Conservation (phyloP, 2,888 invertebrate genomes). For the Leucophora obtusa region DNA sequence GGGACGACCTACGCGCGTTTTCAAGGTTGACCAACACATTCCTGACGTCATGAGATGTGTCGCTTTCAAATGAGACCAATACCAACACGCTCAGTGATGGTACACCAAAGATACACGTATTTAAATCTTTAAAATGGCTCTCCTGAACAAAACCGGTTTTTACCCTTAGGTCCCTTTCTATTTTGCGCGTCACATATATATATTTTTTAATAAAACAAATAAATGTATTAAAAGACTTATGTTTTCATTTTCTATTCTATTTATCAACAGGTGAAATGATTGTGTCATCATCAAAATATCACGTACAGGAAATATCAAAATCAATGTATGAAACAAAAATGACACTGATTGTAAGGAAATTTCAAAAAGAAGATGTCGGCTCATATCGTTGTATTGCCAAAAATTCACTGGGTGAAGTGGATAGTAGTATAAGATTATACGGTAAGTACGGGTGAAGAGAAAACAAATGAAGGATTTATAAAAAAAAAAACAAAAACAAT, state of each 20-base stretch:
- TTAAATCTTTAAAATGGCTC: too few relatives aligned
- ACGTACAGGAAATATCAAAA: slow-evolving; percentile 84
- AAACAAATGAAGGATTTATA: background rate
- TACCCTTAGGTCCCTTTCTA: too few relatives aligned
- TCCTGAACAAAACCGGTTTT: too few relatives aligned
- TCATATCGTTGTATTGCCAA: slow-evolving; percentile 92
- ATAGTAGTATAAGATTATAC: slow-evolving; percentile 91
- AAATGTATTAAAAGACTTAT: background rate
- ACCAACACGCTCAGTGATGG: too few relatives aligned
- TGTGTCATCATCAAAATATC: slow-evolving; percentile 88
- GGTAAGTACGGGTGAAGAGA: slow-evolving; percentile 80
- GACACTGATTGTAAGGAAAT: slow-evolving; percentile 86
- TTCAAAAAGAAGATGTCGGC: slow-evolving; percentile 87
- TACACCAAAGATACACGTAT: too few relatives aligned
- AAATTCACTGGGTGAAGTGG: slow-evolving; percentile 92
- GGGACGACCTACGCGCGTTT: too few relatives aligned
- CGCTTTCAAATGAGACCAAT: too few relatives aligned
- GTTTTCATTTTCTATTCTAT: slow-evolving; percentile 1
- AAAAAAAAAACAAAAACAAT: slow-evolving; percentile 2
- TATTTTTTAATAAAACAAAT: too few relatives aligned
- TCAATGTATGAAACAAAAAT: slow-evolving; percentile 90
- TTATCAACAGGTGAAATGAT: slow-evolving; percentile 87
- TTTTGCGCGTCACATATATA: too few relatives aligned
- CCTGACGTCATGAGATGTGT: too few relatives aligned
- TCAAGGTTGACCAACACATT: too few relatives aligned